Evolutionary conservation across 1,140 invertebrate species (phyloP).

Genomic region (Diploscapter pachys): DNA sequence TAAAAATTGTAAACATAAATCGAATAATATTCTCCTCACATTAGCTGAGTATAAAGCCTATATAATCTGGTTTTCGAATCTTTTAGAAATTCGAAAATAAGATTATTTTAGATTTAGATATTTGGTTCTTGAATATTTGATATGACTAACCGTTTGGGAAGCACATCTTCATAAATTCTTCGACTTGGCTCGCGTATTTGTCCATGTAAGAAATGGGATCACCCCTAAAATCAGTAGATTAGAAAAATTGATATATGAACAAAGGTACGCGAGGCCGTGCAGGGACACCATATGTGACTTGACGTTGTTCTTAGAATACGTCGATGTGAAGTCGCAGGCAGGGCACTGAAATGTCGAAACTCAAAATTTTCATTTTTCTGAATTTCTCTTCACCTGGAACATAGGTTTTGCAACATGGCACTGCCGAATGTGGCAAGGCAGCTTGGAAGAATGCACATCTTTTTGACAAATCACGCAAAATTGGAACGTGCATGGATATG

Average conservation of each 20-base stretch:
- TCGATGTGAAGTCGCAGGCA: conserved; percentile 43
- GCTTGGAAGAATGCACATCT: conserved; percentile 38
- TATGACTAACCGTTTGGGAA: conserved; percentile 33
- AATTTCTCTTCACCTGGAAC: conserved; percentile 28
- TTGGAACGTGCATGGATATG: conserved; percentile 41
- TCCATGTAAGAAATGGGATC: conserved; percentile 43
- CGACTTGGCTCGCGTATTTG: conserved; percentile 36
- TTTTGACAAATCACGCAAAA: conserved; percentile 40
- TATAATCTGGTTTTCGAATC: neutral
- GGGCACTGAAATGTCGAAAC: conserved; percentile 29
- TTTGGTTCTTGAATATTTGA: too few relatives aligned
- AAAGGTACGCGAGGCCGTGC: conserved; percentile 35
- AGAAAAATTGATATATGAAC: neutral
- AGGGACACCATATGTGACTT: conserved; percentile 42
- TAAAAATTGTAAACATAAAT: neutral
- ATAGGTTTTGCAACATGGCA: conserved; percentile 42
- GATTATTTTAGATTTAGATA: neutral
- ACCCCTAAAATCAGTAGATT: conserved; percentile 28
- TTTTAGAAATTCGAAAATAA: neutral
- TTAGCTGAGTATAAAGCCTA: neutral
- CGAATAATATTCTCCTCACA: neutral
- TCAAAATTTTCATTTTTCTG: neutral
- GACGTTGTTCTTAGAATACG: conserved; percentile 43
- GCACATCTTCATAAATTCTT: conserved; percentile 42
- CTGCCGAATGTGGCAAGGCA: conserved; percentile 40